Evolutionary conservation across 2,888 invertebrate species (phyloP), one percentile per base, ranked within the genome.

Genomic region (Drosophila greeni): DNA sequence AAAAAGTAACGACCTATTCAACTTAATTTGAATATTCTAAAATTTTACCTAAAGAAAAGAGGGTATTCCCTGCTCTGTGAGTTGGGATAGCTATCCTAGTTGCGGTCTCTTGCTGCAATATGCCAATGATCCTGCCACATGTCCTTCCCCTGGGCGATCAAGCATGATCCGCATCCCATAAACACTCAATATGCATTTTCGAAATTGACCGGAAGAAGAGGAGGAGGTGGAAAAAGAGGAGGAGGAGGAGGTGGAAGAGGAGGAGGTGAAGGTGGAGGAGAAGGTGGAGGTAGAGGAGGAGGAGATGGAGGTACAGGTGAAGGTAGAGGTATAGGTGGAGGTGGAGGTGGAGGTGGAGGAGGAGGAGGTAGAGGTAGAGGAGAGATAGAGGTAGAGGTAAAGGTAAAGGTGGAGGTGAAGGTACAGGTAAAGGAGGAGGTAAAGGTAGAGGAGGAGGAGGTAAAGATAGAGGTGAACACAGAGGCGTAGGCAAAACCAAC

Each of bases 151-250:
- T 61, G 77, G 49, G 52, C 77, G 75, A 82, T 80, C 72, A 74
- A 60, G 61, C 84, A 66, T 84, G 76, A 71, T 81, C 81, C 70
- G 71, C 84, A 79, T 70, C 66, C 75, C 75, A 84, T 84, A 84
- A 84, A 80, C 80, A 74, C 78, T 73, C 74, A 76, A 79, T 82
- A 74, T 70, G 69, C 72, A 73, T 72, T 84, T 20, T 66, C 73
- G 24, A 24, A 85, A 84, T 82, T 82, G 81, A 84, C 84, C 84
- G 84, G 85, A 85, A 84, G 78, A 56, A 26, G 85, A 80, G 84
- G 76, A 51, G 31, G 53, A 54, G 31, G 31, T 48, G 36, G 49
- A 43, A 42, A n/a, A n/a, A n/a, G 23, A 33, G 34, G 16, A 6
- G 33, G 48, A 39, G 39, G 20, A 52, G 31, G 53, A 54, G 31